Conservation (phyloP, 2,888 invertebrate genomes). For the Arrhopalites spinosus region DNA sequence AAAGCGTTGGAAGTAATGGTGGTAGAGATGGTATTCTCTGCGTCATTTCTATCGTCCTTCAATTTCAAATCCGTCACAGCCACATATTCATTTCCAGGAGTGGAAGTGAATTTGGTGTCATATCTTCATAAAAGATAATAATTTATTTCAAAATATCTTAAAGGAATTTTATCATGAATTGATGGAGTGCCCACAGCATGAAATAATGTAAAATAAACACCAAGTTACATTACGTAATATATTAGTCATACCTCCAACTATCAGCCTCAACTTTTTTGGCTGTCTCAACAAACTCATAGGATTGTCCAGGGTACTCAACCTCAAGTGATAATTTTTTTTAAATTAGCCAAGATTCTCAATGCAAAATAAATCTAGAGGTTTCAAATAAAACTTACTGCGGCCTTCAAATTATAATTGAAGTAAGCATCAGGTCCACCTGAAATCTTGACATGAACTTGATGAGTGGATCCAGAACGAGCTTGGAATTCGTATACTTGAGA, state of each 20-base stretch:
- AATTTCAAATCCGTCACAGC: constrained; percentile 43
- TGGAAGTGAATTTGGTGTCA: constrained; percentile 37
- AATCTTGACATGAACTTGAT: constrained; percentile 4
- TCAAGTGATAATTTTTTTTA: too few species aligned
- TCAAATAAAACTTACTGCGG: constrained; percentile 29
- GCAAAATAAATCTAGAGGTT: not conserved
- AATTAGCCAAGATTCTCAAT: not conserved
- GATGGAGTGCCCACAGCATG: too few species aligned
- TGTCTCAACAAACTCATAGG: constrained; percentile 47
- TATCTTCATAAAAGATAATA: too few species aligned
- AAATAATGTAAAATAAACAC: too few species aligned
- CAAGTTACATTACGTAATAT: too few species aligned
- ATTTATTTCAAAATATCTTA: too few species aligned
- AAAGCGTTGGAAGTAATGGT: constrained; percentile 45
- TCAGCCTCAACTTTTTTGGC: constrained; percentile 40
- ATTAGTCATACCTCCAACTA: constrained; percentile 44
- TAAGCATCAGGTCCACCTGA: constrained; percentile 20
- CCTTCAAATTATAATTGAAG: constrained; percentile 37
- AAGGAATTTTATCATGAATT: too few species aligned
- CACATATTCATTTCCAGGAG: constrained; percentile 48
- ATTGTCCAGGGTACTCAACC: constrained; percentile 42
- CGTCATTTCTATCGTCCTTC: constrained; percentile 41
- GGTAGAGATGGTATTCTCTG: constrained; percentile 41
- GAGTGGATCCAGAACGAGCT: not conserved
- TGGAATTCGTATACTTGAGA: constrained; percentile 28